Evolutionary conservation across 2,113 vertebrate species (phyloP).

Genomic region (Phaetusa simplex): DNA sequence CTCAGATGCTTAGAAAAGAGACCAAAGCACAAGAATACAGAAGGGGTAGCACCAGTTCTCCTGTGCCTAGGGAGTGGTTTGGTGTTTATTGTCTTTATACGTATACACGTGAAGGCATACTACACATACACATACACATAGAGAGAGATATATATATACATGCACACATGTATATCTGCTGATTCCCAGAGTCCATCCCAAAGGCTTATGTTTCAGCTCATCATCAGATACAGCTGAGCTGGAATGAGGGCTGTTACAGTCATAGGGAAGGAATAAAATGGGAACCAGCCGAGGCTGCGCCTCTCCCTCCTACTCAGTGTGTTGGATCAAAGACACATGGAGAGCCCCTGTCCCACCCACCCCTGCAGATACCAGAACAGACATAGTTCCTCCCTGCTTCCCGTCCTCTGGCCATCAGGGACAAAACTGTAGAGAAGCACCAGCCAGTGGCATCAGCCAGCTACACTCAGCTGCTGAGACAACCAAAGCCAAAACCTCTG

Average conservation of each 20-base stretch:
- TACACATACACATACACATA: not conserved
- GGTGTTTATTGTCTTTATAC: not conserved
- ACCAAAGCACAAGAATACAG: not conserved
- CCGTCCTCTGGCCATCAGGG: not conserved
- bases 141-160: accelerated
- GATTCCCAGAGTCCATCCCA: not conserved
- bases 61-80: not conserved
- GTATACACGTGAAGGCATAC: not conserved
- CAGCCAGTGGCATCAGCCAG: not conserved
- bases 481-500: not conserved
- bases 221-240: not conserved
- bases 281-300: not conserved
- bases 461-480: not conserved
- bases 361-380: not conserved
- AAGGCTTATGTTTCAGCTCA: not conserved
- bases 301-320: not conserved
- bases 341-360: accelerated
- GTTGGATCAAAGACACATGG: not conserved
- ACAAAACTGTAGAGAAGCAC: not conserved
- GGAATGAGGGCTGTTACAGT: not conserved
- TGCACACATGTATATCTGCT: not conserved
- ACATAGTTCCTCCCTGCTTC: not conserved
- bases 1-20: not conserved
- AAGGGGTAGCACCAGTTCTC: not conserved
- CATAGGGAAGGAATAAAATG: not conserved